Conservation (phyloP, 1,140 invertebrate species). For the Atopsyche davidsoni region DNA sequence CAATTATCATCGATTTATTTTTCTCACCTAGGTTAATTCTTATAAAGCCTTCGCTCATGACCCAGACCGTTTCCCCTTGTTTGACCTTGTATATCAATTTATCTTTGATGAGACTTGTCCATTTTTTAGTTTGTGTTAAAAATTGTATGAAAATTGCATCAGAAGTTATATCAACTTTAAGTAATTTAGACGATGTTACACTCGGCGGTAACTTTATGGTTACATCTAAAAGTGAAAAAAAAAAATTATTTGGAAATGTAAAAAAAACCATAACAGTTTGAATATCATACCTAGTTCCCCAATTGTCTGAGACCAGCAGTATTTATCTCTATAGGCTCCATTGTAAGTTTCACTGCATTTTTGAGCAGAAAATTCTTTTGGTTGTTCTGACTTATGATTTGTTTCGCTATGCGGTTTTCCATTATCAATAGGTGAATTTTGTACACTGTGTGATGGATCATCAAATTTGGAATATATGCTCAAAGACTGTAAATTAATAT, state of each 20-base stretch:
- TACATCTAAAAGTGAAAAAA: slow-evolving; percentile 49
- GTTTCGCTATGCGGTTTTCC: background rate
- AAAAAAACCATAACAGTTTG: slow-evolving; percentile 1
- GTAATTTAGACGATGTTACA: slow-evolving; percentile 56
- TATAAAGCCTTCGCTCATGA: slow-evolving; percentile 62
- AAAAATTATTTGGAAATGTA: slow-evolving; percentile 10
- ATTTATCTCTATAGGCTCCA: slow-evolving; percentile 66
- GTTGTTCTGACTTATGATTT: background rate
- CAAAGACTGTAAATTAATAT: slow-evolving; percentile 2
- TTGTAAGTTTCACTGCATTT: slow-evolving; percentile 64
- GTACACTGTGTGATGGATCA: background rate
- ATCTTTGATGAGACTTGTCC: slow-evolving; percentile 55
- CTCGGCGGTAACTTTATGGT: slow-evolving; percentile 57
- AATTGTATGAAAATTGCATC: slow-evolving; percentile 49
- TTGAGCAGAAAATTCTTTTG: background rate
- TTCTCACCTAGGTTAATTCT: slow-evolving; percentile 44
- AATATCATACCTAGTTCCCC: slow-evolving; percentile 53
- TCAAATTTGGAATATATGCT: background rate
- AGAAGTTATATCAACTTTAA: slow-evolving; percentile 58
- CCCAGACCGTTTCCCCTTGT: slow-evolving; percentile 75
- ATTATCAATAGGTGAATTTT: background rate
- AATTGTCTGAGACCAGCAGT: slow-evolving; percentile 79
- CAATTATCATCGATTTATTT: too few species aligned
- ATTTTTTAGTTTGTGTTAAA: slow-evolving; percentile 34
- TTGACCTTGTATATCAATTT: slow-evolving; percentile 62